Evolutionary conservation across 2,113 vertebrate genomes (phyloP), one percentile per base, ranked within the genome.

Genomic region (Agelaius phoeniceus): DNA sequence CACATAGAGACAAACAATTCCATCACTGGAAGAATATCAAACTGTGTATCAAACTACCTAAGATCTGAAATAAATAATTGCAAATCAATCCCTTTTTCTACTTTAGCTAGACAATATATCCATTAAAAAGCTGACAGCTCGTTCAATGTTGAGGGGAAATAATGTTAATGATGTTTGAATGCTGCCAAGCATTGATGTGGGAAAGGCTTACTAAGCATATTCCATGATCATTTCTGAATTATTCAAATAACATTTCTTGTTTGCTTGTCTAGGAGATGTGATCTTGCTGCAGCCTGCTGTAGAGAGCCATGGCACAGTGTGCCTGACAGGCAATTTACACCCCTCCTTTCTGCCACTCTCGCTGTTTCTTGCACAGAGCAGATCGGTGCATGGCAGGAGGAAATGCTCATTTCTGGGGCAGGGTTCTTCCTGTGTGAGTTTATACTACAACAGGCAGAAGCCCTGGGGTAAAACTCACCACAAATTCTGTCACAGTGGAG

Each of bases 321-420:
- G 26, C 10, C 80, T 65, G 41, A 30, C 28, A 87, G 41, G 1
- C 18, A 44, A 20, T 75, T 67, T n/a, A 37, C 19, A 28, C 9
- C 22, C 4, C 11, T 84, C 31, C 39, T 85, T 81, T 91, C 59
- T 54, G 1, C 39, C 37, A 5, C 73, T 54, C 33, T 2, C 48
- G 54, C 11, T 73, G 22, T 27, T 74, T n/a, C 18, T 57, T 28
- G 30, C 23, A 39, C 1, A 0, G 28, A 23, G 24, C 44, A 83
- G 62, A n/a, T 54, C 20, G 49, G 18, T 0, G 3, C n/a, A 2
- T 1, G 30, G 43, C 0, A 0, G 39, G 30, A 75, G 19, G 24
- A 76, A 92, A 76, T 15, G 2, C 19, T 75, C 65, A 15, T 26
- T 90, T 69, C 35, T 74, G 41, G 11, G 9, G 15, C 37, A 37